A percentile compares a stretch with the other conserved stretches of the same genome.
phyloP scores from a whole-genome alignment of 2,113 vertebrate species.

The Mus pahari region DNA sequence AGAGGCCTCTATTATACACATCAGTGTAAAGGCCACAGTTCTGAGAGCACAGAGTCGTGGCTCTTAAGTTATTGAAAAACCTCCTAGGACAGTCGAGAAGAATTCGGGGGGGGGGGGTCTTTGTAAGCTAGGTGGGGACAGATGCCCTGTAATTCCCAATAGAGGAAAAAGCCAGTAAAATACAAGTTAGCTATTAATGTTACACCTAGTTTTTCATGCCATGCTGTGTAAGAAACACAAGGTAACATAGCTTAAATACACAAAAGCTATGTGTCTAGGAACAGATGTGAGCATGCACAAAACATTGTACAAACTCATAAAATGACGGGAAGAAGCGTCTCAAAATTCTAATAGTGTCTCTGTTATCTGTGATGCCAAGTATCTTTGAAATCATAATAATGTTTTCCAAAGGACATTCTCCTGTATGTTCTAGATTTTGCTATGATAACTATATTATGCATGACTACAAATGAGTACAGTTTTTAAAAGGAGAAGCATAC shows the following conservation, averaged over 20 bases:
- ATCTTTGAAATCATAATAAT: background rate
- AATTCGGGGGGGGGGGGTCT: background rate
- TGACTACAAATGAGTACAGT: conserved; percentile 10
- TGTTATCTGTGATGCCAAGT: background rate
- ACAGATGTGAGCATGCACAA: background rate
- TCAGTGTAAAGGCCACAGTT: background rate
- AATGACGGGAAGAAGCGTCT: background rate
- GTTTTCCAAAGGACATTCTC: conserved; percentile 1
- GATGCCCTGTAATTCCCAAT: background rate
- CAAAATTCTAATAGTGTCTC: background rate
- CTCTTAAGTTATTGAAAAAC: background rate
- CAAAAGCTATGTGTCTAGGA: background rate
- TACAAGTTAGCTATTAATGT: background rate
- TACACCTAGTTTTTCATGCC: background rate
- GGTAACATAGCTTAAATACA: background rate
- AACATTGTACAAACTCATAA: background rate
- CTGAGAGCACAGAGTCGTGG: background rate
- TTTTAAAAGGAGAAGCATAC: background rate
- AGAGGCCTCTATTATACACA: background rate
- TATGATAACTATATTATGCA: background rate
- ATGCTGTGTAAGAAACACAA: background rate
- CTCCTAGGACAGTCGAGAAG: background rate
- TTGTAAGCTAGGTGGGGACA: background rate
- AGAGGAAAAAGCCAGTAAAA: background rate
- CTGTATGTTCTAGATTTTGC: background rate